Conservation (phyloP, 2,888 invertebrate genomes). For the Lycocerus yunnanus region DNA sequence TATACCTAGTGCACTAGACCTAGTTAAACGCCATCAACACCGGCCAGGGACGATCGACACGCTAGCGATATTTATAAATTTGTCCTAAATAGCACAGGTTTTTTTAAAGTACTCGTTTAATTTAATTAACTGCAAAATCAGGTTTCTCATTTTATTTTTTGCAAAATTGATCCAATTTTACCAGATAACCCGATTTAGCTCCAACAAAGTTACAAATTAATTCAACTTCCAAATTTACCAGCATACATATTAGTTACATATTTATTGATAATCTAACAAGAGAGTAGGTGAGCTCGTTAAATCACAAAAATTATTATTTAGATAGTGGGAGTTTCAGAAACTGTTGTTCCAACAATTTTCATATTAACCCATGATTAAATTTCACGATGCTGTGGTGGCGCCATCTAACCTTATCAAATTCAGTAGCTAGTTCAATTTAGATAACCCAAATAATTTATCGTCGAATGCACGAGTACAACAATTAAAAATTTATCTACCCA, state of each 20-base stretch:
- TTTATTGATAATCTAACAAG: no score
- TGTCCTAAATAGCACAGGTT: conserved; percentile 5
- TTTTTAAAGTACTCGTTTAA: background rate
- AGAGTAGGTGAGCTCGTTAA: no score
- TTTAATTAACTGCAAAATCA: background rate
- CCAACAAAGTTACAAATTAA: no score
- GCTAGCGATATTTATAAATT: conserved; percentile 19
- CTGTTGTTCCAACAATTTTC: background rate
- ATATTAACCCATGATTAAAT: no score
- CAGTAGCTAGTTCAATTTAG: background rate
- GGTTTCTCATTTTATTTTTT: background rate
- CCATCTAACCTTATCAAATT: background rate
- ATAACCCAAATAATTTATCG: background rate
- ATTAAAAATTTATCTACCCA: no score
- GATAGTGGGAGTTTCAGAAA: background rate
- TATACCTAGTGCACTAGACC: conserved; percentile 59
- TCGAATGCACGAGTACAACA: no score
- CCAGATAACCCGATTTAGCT: background rate
- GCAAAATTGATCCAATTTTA: background rate
- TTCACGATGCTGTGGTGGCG: background rate
- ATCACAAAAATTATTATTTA: no score
- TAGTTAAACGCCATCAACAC: conserved; percentile 41
- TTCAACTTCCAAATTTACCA: no score
- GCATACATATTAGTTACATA: no score
- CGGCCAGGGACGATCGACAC: conserved; percentile 21